These are phyloP conservation scores for Chromobotia macracanthus DNA, from an alignment of 2,797 vertebrate species.

Conservation along the genomic window DNA sequence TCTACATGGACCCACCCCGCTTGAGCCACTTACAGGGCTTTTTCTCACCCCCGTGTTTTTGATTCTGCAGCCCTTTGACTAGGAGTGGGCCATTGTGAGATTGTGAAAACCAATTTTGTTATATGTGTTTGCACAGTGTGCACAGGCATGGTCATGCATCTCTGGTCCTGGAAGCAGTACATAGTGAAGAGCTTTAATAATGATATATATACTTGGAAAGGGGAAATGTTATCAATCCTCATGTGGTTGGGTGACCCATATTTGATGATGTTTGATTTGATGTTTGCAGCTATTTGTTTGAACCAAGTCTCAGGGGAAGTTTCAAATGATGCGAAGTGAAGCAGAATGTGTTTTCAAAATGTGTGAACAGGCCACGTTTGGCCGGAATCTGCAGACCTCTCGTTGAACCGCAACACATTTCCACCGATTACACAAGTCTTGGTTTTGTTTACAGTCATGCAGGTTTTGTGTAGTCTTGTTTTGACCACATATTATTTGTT, in stretches of 20 bases:
- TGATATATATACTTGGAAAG: conserved; percentile 15
- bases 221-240: neutral
- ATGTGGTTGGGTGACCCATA: conserved; percentile 12
- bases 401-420: too few species aligned
- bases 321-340: neutral
- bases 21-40: neutral
- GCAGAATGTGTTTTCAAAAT: conserved; percentile 4
- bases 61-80: neutral
- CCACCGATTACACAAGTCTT: too few species aligned
- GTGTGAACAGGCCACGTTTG: neutral
- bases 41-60: neutral
- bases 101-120: conserved; percentile 25
- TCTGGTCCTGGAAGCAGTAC: neutral
- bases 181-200: conserved; percentile 4
- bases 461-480: too few species aligned
- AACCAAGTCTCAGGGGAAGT: neutral
- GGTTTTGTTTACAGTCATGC: too few species aligned
- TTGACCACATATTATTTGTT: too few species aligned
- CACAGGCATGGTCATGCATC: conserved; percentile 11
- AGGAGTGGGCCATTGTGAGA: conserved; percentile 1
- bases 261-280: too few species aligned
- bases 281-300: neutral
- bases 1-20: conserved; percentile 35
- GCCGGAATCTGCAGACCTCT: too few species aligned
- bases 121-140: conserved; percentile 24